A percentile compares a stretch with the other conserved stretches of the same genome.
Evolutionary conservation across 2,797 vertebrate genomes (phyloP).

Genomic region (Cyclopterus lumpus): DNA sequence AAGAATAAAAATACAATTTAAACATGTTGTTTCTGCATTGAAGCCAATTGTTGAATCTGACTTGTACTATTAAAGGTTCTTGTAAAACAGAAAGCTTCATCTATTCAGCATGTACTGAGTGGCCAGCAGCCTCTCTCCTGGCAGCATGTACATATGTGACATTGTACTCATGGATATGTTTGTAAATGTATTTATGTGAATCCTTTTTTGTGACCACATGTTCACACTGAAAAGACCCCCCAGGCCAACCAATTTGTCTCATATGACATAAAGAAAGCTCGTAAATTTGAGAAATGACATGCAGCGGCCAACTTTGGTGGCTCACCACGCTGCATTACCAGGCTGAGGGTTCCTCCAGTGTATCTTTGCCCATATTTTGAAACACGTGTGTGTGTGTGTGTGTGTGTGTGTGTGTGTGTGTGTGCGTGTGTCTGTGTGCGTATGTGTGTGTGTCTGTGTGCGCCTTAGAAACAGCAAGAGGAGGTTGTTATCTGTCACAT

Average conservation of each 20-base stretch:
- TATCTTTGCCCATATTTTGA: constrained; percentile 16
- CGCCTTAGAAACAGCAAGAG: constrained; percentile 17
- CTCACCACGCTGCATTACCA: constrained; percentile 13
- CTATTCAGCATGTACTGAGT: not conserved
- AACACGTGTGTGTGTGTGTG: constrained; percentile 4
- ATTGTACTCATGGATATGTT: not conserved
- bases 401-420: not conserved
- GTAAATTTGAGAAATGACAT: constrained; percentile 15
- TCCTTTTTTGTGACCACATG: not conserved
- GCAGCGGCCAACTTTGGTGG: not conserved
- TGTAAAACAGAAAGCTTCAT: constrained; percentile 1
- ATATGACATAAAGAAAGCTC: not conserved
- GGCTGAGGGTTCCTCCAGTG: constrained; percentile 20
- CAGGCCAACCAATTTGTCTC: not conserved
- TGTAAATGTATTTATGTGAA: not conserved
- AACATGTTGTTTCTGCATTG: not conserved
- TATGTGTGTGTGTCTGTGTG: constrained; percentile 5
- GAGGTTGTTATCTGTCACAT: constrained; percentile 66
- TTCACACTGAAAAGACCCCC: not conserved
- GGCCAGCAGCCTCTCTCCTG: not conserved
- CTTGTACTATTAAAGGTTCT: not conserved
- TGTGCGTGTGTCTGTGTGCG: not conserved
- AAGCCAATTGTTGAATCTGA: not conserved
- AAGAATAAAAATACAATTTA: not conserved
- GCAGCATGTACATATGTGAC: not conserved